These are phyloP conservation scores for Allophyes oxyacanthae DNA, from an alignment of 2,888 invertebrate species.

Conservation along the genomic window DNA sequence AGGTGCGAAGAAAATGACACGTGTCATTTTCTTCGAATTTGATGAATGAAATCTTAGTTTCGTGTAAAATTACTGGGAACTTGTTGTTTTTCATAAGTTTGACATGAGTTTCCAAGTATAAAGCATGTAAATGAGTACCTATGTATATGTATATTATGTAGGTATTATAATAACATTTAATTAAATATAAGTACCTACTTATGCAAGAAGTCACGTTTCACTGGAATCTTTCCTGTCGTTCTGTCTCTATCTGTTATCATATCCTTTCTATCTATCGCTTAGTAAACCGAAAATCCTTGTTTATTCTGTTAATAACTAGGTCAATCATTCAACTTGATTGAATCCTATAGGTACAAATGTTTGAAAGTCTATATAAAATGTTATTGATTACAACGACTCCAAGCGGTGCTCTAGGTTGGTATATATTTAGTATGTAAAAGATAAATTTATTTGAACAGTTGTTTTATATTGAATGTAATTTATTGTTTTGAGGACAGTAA, in stretches of 20 bases:
- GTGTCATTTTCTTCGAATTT: constrained; percentile 25
- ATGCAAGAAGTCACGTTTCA: constrained; percentile 30
- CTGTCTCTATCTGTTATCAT: not conserved
- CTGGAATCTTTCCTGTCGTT: constrained; percentile 19
- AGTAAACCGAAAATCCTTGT: constrained; percentile 15
- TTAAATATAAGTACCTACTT: too few relatives aligned
- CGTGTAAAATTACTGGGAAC: constrained; percentile 9
- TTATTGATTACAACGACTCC: not conserved
- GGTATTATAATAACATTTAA: not conserved
- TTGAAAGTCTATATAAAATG: constrained; percentile 6
- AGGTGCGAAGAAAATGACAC: constrained; percentile 25
- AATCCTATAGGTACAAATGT: constrained; percentile 10
- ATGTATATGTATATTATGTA: not conserved
- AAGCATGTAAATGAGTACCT: too few relatives aligned
- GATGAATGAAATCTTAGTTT: constrained; percentile 2
- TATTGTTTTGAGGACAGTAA: not conserved
- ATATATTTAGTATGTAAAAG: not conserved
- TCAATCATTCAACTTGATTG: constrained; percentile 22
- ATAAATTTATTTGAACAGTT: constrained; percentile 7
- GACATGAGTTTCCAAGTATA: too few relatives aligned
- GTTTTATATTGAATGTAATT: constrained; percentile 5
- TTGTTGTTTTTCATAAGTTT: constrained; percentile 13
- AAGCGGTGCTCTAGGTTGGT: not conserved
- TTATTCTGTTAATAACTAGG: constrained; percentile 16
- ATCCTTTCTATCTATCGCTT: not conserved